Evolutionary conservation across 2,113 vertebrate species (phyloP).

Genomic region (Coracopsis vasa): DNA sequence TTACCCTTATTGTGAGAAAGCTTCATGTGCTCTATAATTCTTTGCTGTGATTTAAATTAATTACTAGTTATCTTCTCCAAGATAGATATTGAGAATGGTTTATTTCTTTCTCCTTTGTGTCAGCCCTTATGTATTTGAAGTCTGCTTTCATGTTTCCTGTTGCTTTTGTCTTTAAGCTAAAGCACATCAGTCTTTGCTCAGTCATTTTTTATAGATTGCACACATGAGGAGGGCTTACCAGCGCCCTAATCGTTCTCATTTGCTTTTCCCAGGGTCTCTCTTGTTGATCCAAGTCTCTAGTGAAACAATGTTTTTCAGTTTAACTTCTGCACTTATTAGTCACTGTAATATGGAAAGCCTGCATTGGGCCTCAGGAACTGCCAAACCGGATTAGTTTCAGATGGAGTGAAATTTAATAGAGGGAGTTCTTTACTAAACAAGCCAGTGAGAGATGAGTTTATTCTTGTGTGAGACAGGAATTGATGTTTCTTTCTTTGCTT

Average conservation of each 20-base stretch:
- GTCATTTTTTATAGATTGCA: background rate
- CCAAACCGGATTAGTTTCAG: background rate
- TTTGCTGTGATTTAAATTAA: background rate
- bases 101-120: background rate
- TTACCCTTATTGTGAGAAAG: background rate
- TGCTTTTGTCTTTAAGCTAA: slow-evolving; percentile 34
- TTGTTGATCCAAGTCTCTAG: background rate
- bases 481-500: background rate
- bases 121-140: background rate
- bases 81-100: background rate
- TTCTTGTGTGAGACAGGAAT: background rate
- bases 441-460: background rate
- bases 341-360: background rate
- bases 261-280: background rate
- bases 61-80: background rate
- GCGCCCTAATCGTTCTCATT: background rate
- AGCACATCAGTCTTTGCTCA: background rate
- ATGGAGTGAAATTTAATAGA: background rate
- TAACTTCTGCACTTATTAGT: background rate
- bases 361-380: background rate
- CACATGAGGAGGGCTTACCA: background rate
- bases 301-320: background rate
- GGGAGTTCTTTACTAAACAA: background rate
- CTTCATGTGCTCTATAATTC: background rate
- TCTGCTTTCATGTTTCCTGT: slow-evolving; percentile 27